These are phyloP conservation scores for Drosophila melanica DNA, from an alignment of 1,140 invertebrate species.

Conservation along the genomic window DNA sequence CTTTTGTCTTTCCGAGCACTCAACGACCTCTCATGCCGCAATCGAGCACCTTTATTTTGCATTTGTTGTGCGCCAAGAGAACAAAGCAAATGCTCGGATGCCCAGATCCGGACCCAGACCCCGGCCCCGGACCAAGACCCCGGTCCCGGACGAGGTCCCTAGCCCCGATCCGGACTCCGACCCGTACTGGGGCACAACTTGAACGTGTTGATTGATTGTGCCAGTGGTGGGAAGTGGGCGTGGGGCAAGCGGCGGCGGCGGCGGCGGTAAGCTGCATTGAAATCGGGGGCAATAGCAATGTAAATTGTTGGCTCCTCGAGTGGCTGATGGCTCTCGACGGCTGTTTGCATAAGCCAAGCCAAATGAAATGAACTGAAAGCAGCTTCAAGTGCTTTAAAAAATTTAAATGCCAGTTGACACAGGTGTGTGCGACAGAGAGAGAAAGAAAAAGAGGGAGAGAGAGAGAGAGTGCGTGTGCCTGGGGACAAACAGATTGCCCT, in stretches of 20 bases:
- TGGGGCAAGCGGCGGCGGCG: neutral
- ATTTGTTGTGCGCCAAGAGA: constrained; percentile 62
- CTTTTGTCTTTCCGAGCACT: constrained; percentile 63
- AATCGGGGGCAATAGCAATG: constrained; percentile 70
- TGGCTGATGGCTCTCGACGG: constrained; percentile 50
- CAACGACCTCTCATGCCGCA: constrained; percentile 43
- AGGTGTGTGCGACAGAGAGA: constrained; percentile 24
- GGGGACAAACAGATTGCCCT: constrained; percentile 53
- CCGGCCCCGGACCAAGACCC: constrained; percentile 3
- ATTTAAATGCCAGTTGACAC: constrained; percentile 60
- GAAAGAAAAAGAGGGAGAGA: too few relatives aligned
- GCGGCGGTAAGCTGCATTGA: constrained; percentile 44
- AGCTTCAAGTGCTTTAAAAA: constrained; percentile 57
- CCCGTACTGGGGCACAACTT: constrained; percentile 32
- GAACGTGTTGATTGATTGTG: constrained; percentile 78
- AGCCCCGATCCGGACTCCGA: neutral
- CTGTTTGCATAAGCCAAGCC: constrained; percentile 75
- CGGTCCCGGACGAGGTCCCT: neutral
- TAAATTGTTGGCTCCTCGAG: constrained; percentile 74
- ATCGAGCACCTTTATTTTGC: constrained; percentile 75
- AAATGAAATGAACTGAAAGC: constrained; percentile 75
- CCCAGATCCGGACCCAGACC: constrained; percentile 24
- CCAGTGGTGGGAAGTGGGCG: constrained; percentile 26
- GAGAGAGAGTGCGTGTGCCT: neutral
- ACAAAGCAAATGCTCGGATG: constrained; percentile 61